phyloP scores from a whole-genome alignment of 2,888 invertebrate species.

The Cryptus armator region DNA sequence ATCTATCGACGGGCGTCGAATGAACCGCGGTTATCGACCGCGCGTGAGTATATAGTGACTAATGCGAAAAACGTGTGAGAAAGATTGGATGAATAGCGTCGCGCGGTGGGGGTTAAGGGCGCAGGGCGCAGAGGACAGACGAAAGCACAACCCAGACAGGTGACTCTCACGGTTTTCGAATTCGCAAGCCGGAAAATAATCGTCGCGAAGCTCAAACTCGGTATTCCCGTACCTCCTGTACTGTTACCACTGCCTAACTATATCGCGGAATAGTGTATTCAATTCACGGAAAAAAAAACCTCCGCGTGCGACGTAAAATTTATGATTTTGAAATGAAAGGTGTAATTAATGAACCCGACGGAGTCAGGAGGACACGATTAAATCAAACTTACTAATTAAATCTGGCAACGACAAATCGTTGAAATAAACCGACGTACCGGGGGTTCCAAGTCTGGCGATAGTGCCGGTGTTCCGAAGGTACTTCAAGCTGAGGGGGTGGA shows the following conservation, averaged over 20 bases:
- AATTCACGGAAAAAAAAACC: not conserved
- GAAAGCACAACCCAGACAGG: not conserved
- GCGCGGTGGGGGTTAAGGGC: not conserved
- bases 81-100: not conserved
- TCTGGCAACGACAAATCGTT: slow-evolving; percentile 77
- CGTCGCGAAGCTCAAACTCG: slow-evolving; percentile 35
- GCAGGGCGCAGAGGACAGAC: not conserved
- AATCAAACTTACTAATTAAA: slow-evolving; percentile 81
- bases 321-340: slow-evolving; percentile 73
- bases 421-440: slow-evolving; percentile 50
- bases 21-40: slow-evolving; percentile 50
- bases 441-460: slow-evolving; percentile 19
- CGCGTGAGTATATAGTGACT: not conserved
- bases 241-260: not conserved
- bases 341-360: slow-evolving; percentile 71
- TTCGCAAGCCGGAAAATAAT: slow-evolving; percentile 16
- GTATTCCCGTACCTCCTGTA: not conserved
- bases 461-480: slow-evolving; percentile 26
- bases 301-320: slow-evolving; percentile 62
- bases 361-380: slow-evolving; percentile 72
- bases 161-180: not conserved
- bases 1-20: slow-evolving; percentile 75
- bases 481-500: not conserved
- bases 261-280: not conserved
- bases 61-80: not conserved